Evolutionary conservation across 1,140 invertebrate species (phyloP), one percentile per base, ranked within the genome.

Genomic region (Euglossa dilemma): DNA sequence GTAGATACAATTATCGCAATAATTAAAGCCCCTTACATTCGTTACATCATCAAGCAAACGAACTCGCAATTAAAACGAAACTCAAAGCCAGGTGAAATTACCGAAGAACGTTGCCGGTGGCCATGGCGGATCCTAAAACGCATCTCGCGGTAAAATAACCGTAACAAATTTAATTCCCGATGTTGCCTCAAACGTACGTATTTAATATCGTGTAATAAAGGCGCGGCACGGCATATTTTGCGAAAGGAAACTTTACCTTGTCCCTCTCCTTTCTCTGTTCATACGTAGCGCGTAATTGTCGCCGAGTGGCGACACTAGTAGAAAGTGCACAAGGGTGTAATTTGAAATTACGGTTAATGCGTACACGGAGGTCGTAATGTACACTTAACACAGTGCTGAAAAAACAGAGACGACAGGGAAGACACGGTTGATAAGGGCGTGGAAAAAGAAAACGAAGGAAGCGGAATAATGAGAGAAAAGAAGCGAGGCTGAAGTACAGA

Each of bases 281-380:
- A 54, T 77, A 52, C 69, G 47, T 57, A 25, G 45, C 25, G 54
- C 57, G 67, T 85, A 82, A 56, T 85, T 82, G 84, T 74, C 66
- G 25, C 18, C 50, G 71, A 87, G 71, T 83, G 54, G 71, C 70
- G 50, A 47, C 71, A 76, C 36, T 36, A 57, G 43, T 72, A 52
- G 64, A 86, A 84, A 81, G 45, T 71, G 43, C 45, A 57, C 54
- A 57, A n/a, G 25, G 71, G 52, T 52, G 50, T 83, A 83, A 83
- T 80, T 80, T 83, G 71, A 83, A 85, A 61, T 85, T 80, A 87
- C 64, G 64, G 67, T 84, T 82, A 75, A 85, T 61, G 78, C 70
- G 74, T 66, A 83, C 84, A 63, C 12, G 66, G 69, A 45, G 71
- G 72, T 77, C 83, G 73, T 85, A 85, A 85, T 82, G 83, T 67